Evolutionary conservation across 2,113 vertebrate genomes (phyloP), one percentile per base, ranked within the genome.

Genomic region (Seriola rivoliana): DNA sequence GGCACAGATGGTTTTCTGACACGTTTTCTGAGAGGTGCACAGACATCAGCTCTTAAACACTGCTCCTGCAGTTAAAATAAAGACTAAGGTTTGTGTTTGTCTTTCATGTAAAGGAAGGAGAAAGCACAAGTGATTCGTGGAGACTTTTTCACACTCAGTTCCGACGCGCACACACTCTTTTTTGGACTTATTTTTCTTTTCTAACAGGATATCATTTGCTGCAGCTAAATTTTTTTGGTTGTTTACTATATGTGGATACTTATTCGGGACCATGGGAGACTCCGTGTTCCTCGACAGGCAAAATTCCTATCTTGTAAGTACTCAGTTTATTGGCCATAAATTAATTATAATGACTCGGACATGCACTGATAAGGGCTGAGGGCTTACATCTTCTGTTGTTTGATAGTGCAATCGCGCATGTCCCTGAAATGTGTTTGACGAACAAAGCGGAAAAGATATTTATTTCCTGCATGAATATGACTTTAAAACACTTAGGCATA

Each of bases 291-390:
- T 95, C 81, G 95, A 96, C 88, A 96, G 96, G 92, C 96, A 92
- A 38, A 96, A 96, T 80, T 95, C 94, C 58, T 97, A 97, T 72
- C 96, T 96, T 88, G 97, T 99, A 94, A 97, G 97, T 96, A 91
- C 38, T 21, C 19, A 1, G 3, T 78, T 80, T 86, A 72, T 87
- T 77, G 77, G 42, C 21, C 14, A 29, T 80, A 57, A 66, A 78
- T 79, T 36, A 12, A 88, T 79, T 58, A 14, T 0, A 52, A 36
- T 12, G 16, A 50, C 54, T 72, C 14, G 21, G 25, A 23, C 11
- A 0, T 19, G 17, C 52, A 11, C 52, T 40, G 66, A 75, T 71
- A 68, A 70, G 10, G 38, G 23, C 21, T 19, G 48, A 40, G 19
- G 13, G 12, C 29, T 29, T 29, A 29, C 29, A 29, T 29, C 29